These are phyloP conservation scores for Carollia perspicillata DNA, from an alignment of 2,113 vertebrate genomes.

Conservation along the genomic window DNA sequence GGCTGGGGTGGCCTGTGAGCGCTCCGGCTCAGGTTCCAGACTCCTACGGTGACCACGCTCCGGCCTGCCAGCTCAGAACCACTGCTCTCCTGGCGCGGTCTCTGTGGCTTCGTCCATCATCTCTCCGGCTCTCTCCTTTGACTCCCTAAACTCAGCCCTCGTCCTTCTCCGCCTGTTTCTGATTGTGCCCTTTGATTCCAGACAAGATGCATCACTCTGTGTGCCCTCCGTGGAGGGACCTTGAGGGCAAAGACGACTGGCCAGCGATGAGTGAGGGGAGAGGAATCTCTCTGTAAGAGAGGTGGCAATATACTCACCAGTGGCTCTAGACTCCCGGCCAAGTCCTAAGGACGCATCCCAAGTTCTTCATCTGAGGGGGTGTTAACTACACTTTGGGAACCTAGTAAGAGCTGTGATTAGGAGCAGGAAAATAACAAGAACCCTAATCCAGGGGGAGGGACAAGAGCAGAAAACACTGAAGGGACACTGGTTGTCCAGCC, in stretches of 20 bases:
- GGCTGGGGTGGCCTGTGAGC: too few species aligned
- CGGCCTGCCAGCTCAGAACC: not conserved
- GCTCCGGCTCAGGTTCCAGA: not conserved
- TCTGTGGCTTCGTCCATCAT: not conserved
- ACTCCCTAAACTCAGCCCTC: not conserved
- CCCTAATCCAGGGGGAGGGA: not conserved
- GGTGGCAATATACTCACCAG: not conserved
- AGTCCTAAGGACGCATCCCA: not conserved
- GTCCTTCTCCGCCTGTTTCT: not conserved
- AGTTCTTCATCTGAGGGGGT: not conserved
- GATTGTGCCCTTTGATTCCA: not conserved
- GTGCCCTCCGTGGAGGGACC: not conserved
- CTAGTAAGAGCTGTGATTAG: not conserved
- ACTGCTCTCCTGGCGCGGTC: not conserved
- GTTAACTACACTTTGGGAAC: not conserved
- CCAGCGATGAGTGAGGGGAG: not conserved
- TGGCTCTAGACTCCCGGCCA: not conserved
- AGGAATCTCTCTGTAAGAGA: not conserved
- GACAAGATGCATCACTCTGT: not conserved
- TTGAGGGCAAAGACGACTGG: not conserved
- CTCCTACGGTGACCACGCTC: rapidly evolving
- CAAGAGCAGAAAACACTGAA: not conserved
- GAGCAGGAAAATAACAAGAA: not conserved
- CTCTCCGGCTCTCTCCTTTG: not conserved
- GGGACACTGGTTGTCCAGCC: not conserved